Conservation (phyloP, 2,113 vertebrate genomes). For the Hippoglossus stenolepis region DNA sequence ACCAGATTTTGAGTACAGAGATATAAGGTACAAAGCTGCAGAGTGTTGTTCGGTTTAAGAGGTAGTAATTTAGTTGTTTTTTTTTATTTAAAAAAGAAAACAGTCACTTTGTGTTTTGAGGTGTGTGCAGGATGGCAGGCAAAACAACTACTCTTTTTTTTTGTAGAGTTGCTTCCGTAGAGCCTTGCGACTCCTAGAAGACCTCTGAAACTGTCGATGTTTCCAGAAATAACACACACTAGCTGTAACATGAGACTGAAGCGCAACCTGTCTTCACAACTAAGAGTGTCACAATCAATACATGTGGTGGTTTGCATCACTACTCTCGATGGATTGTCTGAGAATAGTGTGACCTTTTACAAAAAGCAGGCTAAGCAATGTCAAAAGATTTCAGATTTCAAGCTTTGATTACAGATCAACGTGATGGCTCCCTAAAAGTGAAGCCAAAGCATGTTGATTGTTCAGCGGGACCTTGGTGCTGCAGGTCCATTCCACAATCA, state of each 20-base stretch:
- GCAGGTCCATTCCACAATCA: too few species aligned
- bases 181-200: constrained; percentile 72
- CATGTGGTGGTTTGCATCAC: constrained; percentile 55
- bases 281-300: constrained; percentile 50
- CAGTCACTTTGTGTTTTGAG: background rate
- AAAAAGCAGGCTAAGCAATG: constrained; percentile 34
- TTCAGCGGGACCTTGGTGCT: too few species aligned
- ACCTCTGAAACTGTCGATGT: constrained; percentile 76
- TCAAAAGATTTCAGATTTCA: constrained; percentile 12
- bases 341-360: constrained; percentile 61
- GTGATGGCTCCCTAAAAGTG: too few species aligned
- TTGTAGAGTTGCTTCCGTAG: constrained; percentile 70
- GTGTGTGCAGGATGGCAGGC: constrained; percentile 21
- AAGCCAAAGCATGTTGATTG: too few species aligned
- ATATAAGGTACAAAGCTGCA: background rate
- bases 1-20: background rate
- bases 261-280: constrained; percentile 42
- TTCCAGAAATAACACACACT: constrained; percentile 74
- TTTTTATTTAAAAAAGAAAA: background rate
- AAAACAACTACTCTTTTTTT: constrained; percentile 25
- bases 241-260: constrained; percentile 76
- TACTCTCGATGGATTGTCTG: constrained; percentile 59
- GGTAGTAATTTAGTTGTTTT: background rate
- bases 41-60: background rate
- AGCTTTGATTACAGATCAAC: too few species aligned